These are phyloP conservation scores for Spilarctia lutea DNA, from an alignment of 2,888 invertebrate species.

Conservation along the genomic window DNA sequence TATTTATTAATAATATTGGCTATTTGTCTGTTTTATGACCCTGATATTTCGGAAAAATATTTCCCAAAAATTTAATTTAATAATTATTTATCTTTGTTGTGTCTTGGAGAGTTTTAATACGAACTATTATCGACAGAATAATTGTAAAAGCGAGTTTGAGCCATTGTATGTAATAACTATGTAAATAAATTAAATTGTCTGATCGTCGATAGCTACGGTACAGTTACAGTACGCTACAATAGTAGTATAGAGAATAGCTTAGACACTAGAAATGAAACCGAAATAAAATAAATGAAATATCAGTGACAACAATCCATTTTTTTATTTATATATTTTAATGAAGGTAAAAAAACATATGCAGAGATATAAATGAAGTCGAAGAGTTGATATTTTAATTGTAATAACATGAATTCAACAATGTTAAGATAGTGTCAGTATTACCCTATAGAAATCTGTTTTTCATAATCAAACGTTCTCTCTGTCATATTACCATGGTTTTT, in stretches of 20 bases:
- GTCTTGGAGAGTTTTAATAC: background rate
- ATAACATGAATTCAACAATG: background rate
- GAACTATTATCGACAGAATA: background rate
- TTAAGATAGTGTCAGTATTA: background rate
- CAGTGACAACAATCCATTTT: background rate
- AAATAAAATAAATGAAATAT: background rate
- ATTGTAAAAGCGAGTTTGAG: background rate
- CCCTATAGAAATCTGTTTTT: background rate
- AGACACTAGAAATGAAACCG: background rate
- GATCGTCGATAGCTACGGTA: background rate
- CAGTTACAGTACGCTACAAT: background rate
- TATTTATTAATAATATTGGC: constrained; percentile 40
- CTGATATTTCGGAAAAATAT: constrained; percentile 5
- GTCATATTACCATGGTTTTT: background rate
- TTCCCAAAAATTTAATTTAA: background rate
- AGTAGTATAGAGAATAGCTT: background rate
- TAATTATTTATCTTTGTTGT: constrained; percentile 5
- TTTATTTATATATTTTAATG: background rate
- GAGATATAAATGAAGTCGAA: background rate
- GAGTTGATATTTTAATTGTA: background rate
- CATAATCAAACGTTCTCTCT: background rate
- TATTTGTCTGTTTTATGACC: constrained; percentile 7
- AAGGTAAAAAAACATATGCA: background rate
- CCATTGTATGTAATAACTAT: background rate
- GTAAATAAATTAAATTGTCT: background rate